phyloP scores from a whole-genome alignment of 2,113 vertebrate genomes.

The Phaethon lepturus region DNA sequence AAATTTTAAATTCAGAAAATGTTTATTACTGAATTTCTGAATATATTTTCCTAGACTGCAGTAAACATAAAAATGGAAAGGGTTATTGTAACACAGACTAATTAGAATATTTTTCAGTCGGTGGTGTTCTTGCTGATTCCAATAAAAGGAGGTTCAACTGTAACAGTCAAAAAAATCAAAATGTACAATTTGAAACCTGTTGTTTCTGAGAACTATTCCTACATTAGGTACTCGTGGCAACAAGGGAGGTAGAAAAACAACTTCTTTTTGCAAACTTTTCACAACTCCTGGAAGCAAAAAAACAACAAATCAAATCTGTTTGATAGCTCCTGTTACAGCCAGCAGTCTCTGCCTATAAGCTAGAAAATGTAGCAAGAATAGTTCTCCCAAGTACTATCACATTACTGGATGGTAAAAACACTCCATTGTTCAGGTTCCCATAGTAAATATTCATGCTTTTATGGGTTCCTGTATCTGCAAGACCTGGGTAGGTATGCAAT shows the following conservation, averaged over 20 bases:
- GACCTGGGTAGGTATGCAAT: background rate
- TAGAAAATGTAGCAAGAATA: background rate
- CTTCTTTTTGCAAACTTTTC: background rate
- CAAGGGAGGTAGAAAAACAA: background rate
- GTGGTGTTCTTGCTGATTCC: background rate
- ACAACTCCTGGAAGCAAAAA: background rate
- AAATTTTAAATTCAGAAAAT: background rate
- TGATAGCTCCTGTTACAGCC: background rate
- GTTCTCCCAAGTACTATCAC: background rate
- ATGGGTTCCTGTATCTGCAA: background rate
- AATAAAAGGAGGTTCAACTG: background rate
- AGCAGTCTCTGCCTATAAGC: background rate
- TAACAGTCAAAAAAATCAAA: background rate
- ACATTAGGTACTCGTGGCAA: background rate
- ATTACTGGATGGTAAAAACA: background rate
- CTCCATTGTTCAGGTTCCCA: background rate
- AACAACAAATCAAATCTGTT: background rate
- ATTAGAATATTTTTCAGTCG: background rate
- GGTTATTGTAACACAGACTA: background rate
- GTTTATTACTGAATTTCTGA: background rate
- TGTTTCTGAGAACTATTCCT: background rate
- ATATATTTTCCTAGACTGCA: background rate
- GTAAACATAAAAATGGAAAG: background rate
- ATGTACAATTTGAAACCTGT: background rate
- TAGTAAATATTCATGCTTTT: slow-evolving; percentile 14